Evolutionary conservation across 2,888 invertebrate species (phyloP), one percentile per base, ranked within the genome.

Genomic region (Rapana venosa): DNA sequence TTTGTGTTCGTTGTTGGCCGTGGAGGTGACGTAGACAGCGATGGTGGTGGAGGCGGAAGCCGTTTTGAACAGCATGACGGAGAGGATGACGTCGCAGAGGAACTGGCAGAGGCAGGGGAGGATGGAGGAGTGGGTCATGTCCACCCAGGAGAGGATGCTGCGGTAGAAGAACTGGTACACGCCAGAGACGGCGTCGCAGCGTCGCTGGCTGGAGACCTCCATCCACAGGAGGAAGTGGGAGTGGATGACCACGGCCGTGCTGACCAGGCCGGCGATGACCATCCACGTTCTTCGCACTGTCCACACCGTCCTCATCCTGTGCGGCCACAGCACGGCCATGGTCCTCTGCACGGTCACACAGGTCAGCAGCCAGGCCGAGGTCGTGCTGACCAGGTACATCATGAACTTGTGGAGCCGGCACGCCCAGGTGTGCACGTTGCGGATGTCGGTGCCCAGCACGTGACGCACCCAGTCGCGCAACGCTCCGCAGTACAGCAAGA

Each of bases 361-460:
- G 20, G 61, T 66, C 74, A 87, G 66, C 74, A 87, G 74, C 87
- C 87, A 87, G 36, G 87, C 87, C 15, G 81, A 83, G 22, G 47
- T 13, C 17, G 36, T 83, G 26, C 81, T 26, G 26, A 22, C 6
- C 20, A 36, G 8, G 26, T 83, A 83, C 17, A 47, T 22, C 26
- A 47, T 5, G 36, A 8, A 83, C 26, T 8, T 22, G 26, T 11
- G 15, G 22, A 83, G 11, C 47, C 36, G 36, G 30, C 81, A 83
- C 26, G 30, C 26, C 47, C 36, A 36, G 1, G 15, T 30, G 47
- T 83, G 81, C 26, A 47, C 36, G 20, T 26, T 22, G 11, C 22
- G 13, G 26, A 83, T 20, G 26, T 22, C 36, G 4, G 36, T 22
- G 13, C 26, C 22, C 26, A 83, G 47, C 20, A 83, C 15, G 30